Conservation (phyloP, 2,797 vertebrate genomes). For the Pristis pectinata region DNA sequence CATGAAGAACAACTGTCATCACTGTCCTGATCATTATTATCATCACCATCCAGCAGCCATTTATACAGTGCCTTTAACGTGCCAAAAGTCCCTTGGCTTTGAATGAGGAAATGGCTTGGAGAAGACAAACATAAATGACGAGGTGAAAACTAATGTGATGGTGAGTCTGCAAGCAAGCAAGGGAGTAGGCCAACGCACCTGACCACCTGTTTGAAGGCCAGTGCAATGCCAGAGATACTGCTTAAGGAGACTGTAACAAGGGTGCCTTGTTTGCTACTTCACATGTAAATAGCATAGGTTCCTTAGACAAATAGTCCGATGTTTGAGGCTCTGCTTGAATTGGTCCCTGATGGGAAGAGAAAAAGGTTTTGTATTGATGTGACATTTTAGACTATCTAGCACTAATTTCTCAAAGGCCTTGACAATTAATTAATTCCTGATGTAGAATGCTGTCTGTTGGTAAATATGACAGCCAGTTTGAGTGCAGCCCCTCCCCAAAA, state of each 20-base stretch:
- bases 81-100: neutral
- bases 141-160: neutral
- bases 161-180: neutral
- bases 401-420: neutral
- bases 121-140: neutral
- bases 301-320: neutral
- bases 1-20: too few species aligned
- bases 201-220: neutral
- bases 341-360: neutral
- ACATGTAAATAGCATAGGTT: neutral
- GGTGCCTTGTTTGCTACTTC: neutral
- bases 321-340: neutral
- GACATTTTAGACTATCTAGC: neutral
- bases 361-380: neutral
- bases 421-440: neutral
- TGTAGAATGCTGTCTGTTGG: neutral
- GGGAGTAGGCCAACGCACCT: neutral
- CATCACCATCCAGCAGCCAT: too few species aligned
- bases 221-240: neutral
- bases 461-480: neutral
- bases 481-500: too few species aligned
- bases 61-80: too few species aligned
- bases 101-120: neutral
- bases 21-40: too few species aligned
- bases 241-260: neutral